These are phyloP conservation scores for Saxidomus purpurata DNA, from an alignment of 1,140 invertebrate species.

Conservation along the genomic window DNA sequence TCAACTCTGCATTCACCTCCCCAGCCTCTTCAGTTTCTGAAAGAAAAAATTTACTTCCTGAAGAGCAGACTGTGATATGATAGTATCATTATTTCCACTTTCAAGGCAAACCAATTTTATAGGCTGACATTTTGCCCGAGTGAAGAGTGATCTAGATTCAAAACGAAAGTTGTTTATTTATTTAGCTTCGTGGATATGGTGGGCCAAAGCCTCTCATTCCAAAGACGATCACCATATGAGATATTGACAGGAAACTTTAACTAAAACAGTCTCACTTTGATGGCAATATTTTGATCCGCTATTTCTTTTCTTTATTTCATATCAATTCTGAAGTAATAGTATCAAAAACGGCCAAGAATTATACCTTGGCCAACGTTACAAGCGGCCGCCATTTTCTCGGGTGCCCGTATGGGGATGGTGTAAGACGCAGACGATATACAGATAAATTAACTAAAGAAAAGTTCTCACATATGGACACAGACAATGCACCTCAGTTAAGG, in stretches of 20 bases:
- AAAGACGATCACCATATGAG: background rate
- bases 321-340: background rate
- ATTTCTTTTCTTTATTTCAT: background rate
- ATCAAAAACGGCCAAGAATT: background rate
- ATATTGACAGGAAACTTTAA: background rate
- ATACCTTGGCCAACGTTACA: conserved; percentile 57
- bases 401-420: conserved; percentile 13
- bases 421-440: too few relatives aligned
- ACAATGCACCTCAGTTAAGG: too few relatives aligned
- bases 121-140: too few relatives aligned
- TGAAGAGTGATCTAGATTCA: too few relatives aligned
- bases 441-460: too few relatives aligned
- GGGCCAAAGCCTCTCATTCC: conserved; percentile 45
- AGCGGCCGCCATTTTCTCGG: conserved; percentile 46
- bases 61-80: too few relatives aligned
- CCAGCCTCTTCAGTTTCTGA: conserved; percentile 22
- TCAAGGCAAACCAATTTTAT: too few relatives aligned
- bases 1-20: conserved; percentile 25
- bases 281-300: background rate
- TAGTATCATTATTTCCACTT: too few relatives aligned
- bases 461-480: too few relatives aligned
- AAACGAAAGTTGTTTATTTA: conserved; percentile 10
- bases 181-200: conserved; percentile 30
- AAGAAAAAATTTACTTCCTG: too few relatives aligned
- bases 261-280: too few relatives aligned